phyloP scores from a whole-genome alignment of 2,113 vertebrate genomes.

The Urocitellus parryii region DNA sequence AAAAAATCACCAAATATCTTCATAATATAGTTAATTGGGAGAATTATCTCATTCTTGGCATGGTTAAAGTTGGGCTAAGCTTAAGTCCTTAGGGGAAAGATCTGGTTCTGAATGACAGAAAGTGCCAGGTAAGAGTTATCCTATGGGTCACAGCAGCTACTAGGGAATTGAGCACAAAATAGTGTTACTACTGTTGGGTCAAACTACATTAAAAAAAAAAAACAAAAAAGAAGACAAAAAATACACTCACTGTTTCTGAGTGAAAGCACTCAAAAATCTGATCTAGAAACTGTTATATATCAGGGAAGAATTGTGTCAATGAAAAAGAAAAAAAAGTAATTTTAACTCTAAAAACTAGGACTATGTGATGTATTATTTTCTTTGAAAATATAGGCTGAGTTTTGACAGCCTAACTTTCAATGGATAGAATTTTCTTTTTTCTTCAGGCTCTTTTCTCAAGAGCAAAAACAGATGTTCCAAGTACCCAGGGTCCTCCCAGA shows the following conservation, averaged over 20 bases:
- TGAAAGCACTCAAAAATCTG: constrained; percentile 36
- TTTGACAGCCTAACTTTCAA: constrained; percentile 51
- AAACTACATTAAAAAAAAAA: background rate
- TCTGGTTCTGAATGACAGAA: constrained; percentile 68
- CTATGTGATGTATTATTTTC: constrained; percentile 47
- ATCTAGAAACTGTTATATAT: background rate
- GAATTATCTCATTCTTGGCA: constrained; percentile 71
- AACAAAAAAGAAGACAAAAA: background rate
- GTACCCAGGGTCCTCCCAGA: background rate
- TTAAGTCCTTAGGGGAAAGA: constrained; percentile 68
- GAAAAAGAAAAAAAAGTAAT: background rate
- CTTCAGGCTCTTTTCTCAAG: background rate
- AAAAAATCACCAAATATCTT: constrained; percentile 54
- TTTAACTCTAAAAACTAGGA: constrained; percentile 57
- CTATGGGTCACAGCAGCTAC: background rate
- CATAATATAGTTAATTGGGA: constrained; percentile 63
- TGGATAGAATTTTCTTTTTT: constrained; percentile 59
- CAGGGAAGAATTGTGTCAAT: background rate
- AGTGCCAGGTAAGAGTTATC: background rate
- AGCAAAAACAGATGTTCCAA: constrained; percentile 46
- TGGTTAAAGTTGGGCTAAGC: constrained; percentile 45
- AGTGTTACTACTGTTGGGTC: background rate
- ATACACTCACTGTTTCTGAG: background rate
- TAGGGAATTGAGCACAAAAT: background rate
- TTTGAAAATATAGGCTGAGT: constrained; percentile 51